Percentiles rank a stretch among this genome's conserved stretches.
These are phyloP conservation scores for Dromius quadrimaculatus DNA, from an alignment of 2,888 invertebrate genomes.

Conservation along the genomic window DNA sequence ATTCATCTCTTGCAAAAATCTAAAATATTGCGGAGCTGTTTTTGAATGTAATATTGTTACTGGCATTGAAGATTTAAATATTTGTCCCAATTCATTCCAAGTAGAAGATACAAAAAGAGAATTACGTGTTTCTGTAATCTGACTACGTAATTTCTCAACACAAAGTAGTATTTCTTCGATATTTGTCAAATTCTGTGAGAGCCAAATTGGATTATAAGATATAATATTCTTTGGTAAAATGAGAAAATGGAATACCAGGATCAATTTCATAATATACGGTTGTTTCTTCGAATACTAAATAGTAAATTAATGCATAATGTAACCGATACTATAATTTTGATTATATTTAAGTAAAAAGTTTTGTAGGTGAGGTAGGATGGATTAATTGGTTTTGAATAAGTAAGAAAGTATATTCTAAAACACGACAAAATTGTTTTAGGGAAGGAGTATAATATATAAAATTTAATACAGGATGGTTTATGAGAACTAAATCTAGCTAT, in stretches of 20 bases:
- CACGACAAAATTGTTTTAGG: no score
- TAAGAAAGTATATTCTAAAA: no score
- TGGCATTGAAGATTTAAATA: slow-evolving; percentile 1
- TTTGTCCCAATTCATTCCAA: neutral
- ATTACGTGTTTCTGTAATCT: neutral
- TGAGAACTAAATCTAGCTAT: no score
- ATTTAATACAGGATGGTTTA: no score
- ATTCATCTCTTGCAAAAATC: neutral
- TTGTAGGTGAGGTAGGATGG: no score
- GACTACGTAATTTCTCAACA: neutral
- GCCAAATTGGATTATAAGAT: neutral
- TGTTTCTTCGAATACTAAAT: no score
- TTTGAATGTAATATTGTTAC: neutral
- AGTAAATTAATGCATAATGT: no score
- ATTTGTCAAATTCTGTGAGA: no score
- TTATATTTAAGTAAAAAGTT: no score
- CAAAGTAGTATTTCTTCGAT: neutral
- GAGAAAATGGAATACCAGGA: neutral
- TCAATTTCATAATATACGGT: neutral
- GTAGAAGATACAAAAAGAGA: neutral
- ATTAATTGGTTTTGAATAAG: no score
- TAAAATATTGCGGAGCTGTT: neutral
- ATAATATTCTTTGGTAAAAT: neutral
- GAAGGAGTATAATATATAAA: no score
- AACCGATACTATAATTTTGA: no score